phyloP scores from a whole-genome alignment of 2,797 vertebrate genomes.

The Toxotes lorentzi region DNA sequence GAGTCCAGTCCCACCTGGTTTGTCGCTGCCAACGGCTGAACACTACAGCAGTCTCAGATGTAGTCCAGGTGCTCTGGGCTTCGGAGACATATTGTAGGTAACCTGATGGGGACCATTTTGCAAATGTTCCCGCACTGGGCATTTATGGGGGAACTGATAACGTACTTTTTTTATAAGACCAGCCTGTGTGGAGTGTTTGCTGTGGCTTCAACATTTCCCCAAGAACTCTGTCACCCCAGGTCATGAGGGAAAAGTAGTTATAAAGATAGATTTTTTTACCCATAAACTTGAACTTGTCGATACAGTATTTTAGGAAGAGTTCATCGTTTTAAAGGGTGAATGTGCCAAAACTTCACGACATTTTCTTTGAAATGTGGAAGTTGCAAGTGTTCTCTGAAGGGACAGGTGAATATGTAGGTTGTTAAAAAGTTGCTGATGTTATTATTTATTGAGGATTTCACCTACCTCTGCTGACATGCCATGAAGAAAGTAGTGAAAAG shows the following conservation, averaged over 20 bases:
- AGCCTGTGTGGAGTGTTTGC: neutral
- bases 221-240: slow-evolving; percentile 6
- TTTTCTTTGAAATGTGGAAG: neutral
- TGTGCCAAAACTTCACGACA: neutral
- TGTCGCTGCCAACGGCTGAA: slow-evolving; percentile 52
- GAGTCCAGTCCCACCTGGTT: slow-evolving; percentile 54
- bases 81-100: slow-evolving; percentile 39
- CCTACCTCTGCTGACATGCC: neutral
- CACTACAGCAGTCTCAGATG: slow-evolving; percentile 35
- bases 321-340: neutral
- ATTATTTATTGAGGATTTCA: slow-evolving; percentile 5
- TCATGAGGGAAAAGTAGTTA: slow-evolving; percentile 12
- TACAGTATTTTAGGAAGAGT: neutral
- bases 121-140: slow-evolving; percentile 30
- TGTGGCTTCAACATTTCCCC: slow-evolving; percentile 13
- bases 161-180: slow-evolving; percentile 29
- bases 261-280: neutral
- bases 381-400: neutral
- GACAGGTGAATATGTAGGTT: neutral
- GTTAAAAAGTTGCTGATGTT: neutral
- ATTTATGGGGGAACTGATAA: slow-evolving; percentile 25
- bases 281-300: neutral
- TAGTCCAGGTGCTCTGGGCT: slow-evolving; percentile 54
- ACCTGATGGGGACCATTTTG: slow-evolving; percentile 37
- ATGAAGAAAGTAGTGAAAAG: neutral